phyloP scores from a whole-genome alignment of 1,140 invertebrate species.

The Yoshiicerus persimilis region DNA sequence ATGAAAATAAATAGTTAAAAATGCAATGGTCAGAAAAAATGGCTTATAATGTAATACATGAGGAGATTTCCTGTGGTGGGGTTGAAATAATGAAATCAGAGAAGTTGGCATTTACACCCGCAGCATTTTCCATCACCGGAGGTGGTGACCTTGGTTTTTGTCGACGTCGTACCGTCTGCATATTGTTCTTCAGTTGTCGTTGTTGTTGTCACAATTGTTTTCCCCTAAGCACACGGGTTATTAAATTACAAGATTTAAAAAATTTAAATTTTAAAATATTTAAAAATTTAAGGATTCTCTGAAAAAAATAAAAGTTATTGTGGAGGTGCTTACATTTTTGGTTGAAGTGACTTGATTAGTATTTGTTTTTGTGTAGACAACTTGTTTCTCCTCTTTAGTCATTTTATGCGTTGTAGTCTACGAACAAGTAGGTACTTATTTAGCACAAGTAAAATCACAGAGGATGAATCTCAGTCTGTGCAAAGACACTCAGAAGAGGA shows the following conservation, averaged over 20 bases:
- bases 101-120: background rate
- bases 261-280: background rate
- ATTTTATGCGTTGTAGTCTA: background rate
- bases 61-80: background rate
- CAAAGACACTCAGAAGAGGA: background rate
- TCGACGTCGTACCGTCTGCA: background rate
- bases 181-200: background rate
- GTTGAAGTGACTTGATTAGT: background rate
- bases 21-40: background rate
- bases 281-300: background rate
- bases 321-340: background rate
- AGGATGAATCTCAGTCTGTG: background rate
- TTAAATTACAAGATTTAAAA: background rate
- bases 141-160: background rate
- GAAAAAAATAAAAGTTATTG: background rate
- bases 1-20: too few species aligned
- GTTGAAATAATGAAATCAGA: background rate
- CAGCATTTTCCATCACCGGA: background rate
- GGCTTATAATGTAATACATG: background rate
- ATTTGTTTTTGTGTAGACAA: background rate
- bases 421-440: background rate
- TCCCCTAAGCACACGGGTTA: background rate
- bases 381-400: background rate
- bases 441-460: background rate
- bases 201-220: background rate